A percentile compares a stretch with the other conserved stretches of the same genome.
phyloP scores from a whole-genome alignment of 2,797 vertebrate species.

The Iguana delicatissima region DNA sequence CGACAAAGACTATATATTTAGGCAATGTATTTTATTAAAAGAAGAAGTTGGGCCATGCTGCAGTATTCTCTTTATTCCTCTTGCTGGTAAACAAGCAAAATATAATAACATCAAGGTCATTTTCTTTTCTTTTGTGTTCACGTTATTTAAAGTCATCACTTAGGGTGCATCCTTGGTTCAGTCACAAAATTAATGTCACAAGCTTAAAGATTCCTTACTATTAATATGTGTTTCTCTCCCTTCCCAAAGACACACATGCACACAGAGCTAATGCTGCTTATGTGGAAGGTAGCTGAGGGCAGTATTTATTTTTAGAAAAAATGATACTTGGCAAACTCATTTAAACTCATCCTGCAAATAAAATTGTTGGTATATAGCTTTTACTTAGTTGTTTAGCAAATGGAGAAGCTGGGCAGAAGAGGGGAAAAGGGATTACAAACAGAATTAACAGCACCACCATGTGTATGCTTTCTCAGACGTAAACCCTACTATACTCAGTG shows the following conservation, averaged over 20 bases:
- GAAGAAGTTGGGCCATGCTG: conserved; percentile 52
- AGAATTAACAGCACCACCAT: background rate
- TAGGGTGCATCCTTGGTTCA: background rate
- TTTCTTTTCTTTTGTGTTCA: conserved; percentile 24
- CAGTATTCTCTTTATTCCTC: conserved; percentile 56
- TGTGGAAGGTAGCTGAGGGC: conserved; percentile 22
- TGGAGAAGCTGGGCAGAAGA: background rate
- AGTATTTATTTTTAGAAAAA: conserved; percentile 42
- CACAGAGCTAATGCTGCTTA: conserved; percentile 43
- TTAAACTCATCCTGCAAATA: background rate
- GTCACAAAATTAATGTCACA: conserved; percentile 3
- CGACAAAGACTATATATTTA: conserved; percentile 64
- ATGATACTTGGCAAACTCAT: conserved; percentile 18
- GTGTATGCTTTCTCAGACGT: background rate
- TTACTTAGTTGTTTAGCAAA: background rate
- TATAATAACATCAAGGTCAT: background rate
- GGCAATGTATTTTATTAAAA: conserved; percentile 63
- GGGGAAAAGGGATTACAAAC: background rate
- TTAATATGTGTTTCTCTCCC: background rate
- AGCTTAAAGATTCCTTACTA: conserved; percentile 28
- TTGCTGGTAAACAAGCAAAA: conserved; percentile 36
- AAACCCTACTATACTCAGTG: background rate
- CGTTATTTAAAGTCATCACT: conserved; percentile 46
- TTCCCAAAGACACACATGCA: background rate
- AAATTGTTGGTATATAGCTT: background rate